These are phyloP conservation scores for Silvanus unidentatus DNA, from an alignment of 2,888 invertebrate species.

Conservation along the genomic window DNA sequence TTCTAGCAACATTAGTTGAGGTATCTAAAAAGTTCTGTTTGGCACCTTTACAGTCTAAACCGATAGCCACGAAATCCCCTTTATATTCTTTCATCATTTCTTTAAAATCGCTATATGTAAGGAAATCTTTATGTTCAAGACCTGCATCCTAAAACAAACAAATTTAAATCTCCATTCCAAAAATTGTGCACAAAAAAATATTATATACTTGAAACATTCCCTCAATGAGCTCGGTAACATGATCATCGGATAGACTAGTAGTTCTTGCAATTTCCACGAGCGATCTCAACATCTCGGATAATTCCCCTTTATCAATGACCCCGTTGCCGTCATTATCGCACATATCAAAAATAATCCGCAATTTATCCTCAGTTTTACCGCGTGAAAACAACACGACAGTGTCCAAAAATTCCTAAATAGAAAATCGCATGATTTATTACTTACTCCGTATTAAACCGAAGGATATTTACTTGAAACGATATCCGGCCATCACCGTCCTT, in stretches of 20 bases:
- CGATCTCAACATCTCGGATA: constrained; percentile 89
- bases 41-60: constrained; percentile 89
- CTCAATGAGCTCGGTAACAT: constrained; percentile 87
- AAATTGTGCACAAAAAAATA: not conserved
- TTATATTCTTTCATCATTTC: constrained; percentile 96
- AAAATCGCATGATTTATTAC: constrained; percentile 3
- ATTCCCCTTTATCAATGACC: constrained; percentile 86
- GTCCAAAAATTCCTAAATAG: constrained; percentile 77
- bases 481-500: constrained; percentile 90
- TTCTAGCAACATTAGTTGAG: constrained; percentile 88
- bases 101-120: constrained; percentile 89
- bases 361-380: constrained; percentile 88
- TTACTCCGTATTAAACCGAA: constrained; percentile 1
- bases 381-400: constrained; percentile 88
- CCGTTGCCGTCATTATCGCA: constrained; percentile 93
- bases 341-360: constrained; percentile 95
- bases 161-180: constrained; percentile 2
- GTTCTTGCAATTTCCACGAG: constrained; percentile 90
- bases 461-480: constrained; percentile 69
- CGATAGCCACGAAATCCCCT: constrained; percentile 91
- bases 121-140: constrained; percentile 79
- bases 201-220: constrained; percentile 78
- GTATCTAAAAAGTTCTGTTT: constrained; percentile 93
- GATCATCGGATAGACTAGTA: constrained; percentile 81
- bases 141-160: constrained; percentile 70